Evolutionary conservation across 92 coral and sea anemone species (phyloP).

Genomic region (Zoanthus gigantus): DNA sequence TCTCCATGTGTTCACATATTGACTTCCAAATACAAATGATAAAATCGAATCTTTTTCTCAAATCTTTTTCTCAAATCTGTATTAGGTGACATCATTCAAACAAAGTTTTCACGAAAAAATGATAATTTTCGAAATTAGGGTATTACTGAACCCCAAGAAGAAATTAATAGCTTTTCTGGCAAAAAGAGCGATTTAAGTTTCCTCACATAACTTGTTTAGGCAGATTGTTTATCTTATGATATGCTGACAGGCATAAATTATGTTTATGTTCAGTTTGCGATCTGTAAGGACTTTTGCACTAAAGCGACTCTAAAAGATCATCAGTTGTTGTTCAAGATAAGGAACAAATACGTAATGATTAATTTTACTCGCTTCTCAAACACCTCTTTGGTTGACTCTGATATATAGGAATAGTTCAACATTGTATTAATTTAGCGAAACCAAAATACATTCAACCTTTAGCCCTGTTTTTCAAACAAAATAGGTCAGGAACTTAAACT

Average conservation of each 20-base stretch:
- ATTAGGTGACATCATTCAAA: too few species aligned
- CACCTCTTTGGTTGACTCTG: neutral
- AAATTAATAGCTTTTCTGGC: neutral
- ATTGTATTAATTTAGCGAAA: neutral
- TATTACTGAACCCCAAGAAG: neutral
- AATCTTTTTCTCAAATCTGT: neutral
- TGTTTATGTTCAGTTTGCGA: neutral
- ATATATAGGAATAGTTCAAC: neutral
- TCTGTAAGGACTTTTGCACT: conserved; percentile 11
- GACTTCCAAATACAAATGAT: neutral
- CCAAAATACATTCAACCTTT: neutral
- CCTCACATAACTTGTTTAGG: conserved; percentile 3
- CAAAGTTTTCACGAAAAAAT: neutral
- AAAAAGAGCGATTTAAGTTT: neutral
- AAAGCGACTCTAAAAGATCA: neutral
- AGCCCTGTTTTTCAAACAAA: neutral
- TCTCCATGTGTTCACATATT: neutral
- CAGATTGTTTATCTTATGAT: conserved; percentile 13
- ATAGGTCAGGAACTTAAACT: neutral
- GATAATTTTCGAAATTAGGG: neutral
- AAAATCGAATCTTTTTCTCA: neutral
- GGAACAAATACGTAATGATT: neutral
- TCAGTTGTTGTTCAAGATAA: neutral
- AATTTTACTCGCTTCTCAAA: neutral
- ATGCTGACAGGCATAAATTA: conserved; percentile 29